Evolutionary conservation across 2,797 vertebrate genomes (phyloP), one percentile per base, ranked within the genome.

Genomic region (Rhinogobio ventralis): DNA sequence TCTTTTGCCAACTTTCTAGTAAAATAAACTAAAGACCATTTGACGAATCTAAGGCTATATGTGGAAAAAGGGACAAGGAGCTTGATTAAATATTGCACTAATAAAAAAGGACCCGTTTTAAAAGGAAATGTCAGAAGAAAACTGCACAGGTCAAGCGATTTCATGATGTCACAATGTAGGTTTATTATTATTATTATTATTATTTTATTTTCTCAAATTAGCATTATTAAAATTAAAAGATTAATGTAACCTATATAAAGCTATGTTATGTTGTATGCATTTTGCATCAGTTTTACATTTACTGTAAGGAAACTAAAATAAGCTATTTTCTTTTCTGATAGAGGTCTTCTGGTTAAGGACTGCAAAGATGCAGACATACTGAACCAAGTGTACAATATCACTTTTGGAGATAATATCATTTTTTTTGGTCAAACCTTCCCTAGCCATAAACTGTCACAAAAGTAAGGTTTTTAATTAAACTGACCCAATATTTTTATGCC

Each of bases 401-500:
- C 39, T 19, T 19, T 55, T n/a, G n/a, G 57, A 46, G 57, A 64
- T 39, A 45, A 9, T 15, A 79, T 49, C n/a, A 10, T 19, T 20
- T 25, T 28, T 28, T 7, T 62, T 62, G 17, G 57, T 49, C 66
- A 75, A 64, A 82, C 23, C 45, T 75, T 74, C 23, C 28, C 30
- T 23, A 66, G 81, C 30, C 3, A 75, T 75, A 46, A 67, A 57
- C 57, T 67, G 46, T 68, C 62, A 55, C 19, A 42, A 36, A 11
- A 83, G n/a, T 13, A 51, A 69, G 49, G 17, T 71, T 42, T 83
- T 60, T 60, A 33, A 71, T 79, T 71, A 71, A 36, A 84, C 36
- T 77, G 82, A 68, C 73, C 82, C 62, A 45, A 30, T 67, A 78
- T 69, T 49, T 69, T 68, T 39, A 83, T n/a, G 17, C 36, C 28